A percentile compares a stretch with the other conserved stretches of the same genome.
phyloP scores from a whole-genome alignment of 2,113 vertebrate genomes.

The Varanus salvator region DNA sequence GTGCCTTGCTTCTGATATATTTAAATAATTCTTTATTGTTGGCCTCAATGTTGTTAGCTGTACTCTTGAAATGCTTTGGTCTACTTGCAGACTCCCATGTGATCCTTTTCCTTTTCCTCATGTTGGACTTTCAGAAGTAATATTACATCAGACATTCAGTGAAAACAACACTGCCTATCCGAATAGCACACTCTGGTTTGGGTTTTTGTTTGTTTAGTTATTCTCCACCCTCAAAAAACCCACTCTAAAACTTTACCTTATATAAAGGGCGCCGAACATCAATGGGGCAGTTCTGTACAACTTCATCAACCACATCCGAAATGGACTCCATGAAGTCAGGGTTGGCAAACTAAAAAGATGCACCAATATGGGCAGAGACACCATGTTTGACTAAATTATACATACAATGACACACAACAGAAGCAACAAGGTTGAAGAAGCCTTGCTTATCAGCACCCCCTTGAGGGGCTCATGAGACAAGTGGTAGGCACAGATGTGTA shows the following conservation, averaged over 20 bases:
- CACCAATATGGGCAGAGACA: not conserved
- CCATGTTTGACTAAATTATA: not conserved
- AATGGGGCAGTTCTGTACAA: slow-evolving; percentile 87
- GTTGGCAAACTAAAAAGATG: slow-evolving; percentile 81
- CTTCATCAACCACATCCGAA: slow-evolving; percentile 86
- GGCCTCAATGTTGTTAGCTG: too few species aligned
- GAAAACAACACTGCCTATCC: too few species aligned
- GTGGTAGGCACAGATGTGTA: not conserved
- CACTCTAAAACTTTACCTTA: slow-evolving; percentile 75
- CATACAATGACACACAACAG: not conserved
- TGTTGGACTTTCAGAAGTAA: too few species aligned
- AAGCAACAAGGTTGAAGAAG: not conserved
- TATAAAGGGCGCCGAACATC: slow-evolving; percentile 85
- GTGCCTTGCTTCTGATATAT: too few species aligned
- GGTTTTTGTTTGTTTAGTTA: not conserved
- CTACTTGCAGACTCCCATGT: too few species aligned
- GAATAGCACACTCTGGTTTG: too few species aligned
- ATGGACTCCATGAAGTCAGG: slow-evolving; percentile 88
- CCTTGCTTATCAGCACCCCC: too few species aligned
- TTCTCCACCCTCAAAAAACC: not conserved
- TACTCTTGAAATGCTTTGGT: too few species aligned
- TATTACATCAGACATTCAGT: too few species aligned
- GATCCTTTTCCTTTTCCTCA: too few species aligned
- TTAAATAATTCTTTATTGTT: too few species aligned
- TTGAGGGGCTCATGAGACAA: too few species aligned